A percentile compares a stretch with the other conserved stretches of the same genome.
These are phyloP conservation scores for Pseudochirops cupreus DNA, from an alignment of 2,797 vertebrate species.

Conservation along the genomic window DNA sequence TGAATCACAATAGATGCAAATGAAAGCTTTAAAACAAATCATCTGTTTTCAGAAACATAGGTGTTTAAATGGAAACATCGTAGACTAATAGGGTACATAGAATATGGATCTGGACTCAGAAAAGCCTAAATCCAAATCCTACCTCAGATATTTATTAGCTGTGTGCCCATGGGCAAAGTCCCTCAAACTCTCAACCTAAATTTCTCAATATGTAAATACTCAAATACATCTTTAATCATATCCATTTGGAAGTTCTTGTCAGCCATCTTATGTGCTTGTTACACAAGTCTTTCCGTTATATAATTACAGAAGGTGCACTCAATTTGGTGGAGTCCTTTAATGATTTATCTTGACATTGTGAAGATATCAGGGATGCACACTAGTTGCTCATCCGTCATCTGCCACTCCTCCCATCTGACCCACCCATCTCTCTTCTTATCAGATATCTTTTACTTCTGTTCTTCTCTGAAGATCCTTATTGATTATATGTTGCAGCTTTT, in stretches of 20 bases:
- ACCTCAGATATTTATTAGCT: background rate
- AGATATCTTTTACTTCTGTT: background rate
- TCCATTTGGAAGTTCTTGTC: background rate
- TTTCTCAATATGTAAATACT: background rate
- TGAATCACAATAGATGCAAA: background rate
- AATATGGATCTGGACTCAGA: background rate
- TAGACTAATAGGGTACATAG: background rate
- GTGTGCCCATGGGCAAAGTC: background rate
- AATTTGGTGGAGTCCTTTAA: background rate
- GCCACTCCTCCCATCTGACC: background rate
- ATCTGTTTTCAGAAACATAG: background rate
- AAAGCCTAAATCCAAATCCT: background rate
- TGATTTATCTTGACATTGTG: background rate
- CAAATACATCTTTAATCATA: background rate
- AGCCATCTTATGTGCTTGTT: background rate
- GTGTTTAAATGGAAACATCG: background rate
- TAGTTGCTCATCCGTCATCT: background rate
- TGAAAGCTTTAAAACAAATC: background rate
- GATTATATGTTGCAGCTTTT: background rate
- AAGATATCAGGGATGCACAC: background rate
- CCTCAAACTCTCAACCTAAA: background rate
- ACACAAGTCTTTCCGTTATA: background rate
- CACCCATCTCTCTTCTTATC: background rate
- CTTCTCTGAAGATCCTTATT: background rate
- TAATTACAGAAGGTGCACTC: background rate